Evolutionary conservation across 1,140 invertebrate genomes (phyloP).

Genomic region (Apocrypta bakeri): DNA sequence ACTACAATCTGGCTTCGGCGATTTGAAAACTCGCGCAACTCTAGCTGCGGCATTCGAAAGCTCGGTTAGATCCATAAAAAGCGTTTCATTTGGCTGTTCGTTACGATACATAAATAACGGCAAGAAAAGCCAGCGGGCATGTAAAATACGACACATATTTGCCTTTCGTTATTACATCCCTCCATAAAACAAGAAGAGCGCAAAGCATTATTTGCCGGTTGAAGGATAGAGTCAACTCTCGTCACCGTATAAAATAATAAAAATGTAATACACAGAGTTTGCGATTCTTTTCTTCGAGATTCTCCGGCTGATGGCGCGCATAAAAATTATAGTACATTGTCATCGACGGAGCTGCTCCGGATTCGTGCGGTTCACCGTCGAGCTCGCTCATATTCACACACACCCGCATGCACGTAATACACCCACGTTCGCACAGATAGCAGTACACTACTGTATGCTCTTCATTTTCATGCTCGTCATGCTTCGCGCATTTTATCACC

Average conservation of each 20-base stretch:
- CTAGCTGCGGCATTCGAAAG: too few relatives aligned
- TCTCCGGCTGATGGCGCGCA: constrained; percentile 18
- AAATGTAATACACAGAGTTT: constrained; percentile 34
- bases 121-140: background rate
- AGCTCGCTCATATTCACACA: too few relatives aligned
- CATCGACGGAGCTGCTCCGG: constrained; percentile 19
- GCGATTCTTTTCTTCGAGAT: background rate
- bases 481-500: constrained; percentile 51
- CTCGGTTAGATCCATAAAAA: background rate
- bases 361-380: background rate
- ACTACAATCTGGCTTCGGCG: background rate
- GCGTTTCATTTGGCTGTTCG: background rate
- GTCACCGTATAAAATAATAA: constrained; percentile 41
- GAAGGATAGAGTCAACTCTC: background rate
- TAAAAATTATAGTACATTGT: constrained; percentile 49
- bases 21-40: background rate
- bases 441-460: background rate
- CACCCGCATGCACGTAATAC: too few relatives aligned
- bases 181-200: background rate
- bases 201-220: constrained; percentile 7
- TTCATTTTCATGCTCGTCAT: constrained; percentile 51
- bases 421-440: background rate
- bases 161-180: background rate
- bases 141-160: constrained; percentile 2
- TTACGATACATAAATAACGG: background rate